A percentile compares a stretch with the other conserved stretches of the same genome.
Conservation (phyloP, 1,140 invertebrate species). For the Leptinotarsa undecemlineata region DNA sequence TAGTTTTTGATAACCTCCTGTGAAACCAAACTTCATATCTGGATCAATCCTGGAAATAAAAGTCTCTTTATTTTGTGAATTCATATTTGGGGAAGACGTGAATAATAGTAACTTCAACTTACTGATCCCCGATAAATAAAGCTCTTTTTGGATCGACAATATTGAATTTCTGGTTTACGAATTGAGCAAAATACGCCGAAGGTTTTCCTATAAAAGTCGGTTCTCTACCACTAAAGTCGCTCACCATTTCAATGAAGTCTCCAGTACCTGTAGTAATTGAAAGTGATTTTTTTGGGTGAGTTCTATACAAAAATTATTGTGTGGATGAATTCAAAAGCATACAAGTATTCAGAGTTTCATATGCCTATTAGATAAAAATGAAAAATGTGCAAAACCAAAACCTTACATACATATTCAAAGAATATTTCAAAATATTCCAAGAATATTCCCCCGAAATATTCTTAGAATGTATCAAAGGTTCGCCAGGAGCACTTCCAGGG, state of each 20-base stretch:
- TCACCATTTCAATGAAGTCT: conserved; percentile 15
- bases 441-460: no score
- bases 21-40: conserved; percentile 48
- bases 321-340: no score
- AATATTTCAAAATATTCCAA: no score
- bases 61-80: not conserved
- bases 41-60: conserved; percentile 40
- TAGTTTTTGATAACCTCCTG: conserved; percentile 46
- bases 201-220: conserved; percentile 45
- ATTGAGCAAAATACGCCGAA: conserved; percentile 33
- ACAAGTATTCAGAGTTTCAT: no score
- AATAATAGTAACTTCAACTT: conserved; percentile 32
- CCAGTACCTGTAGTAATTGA: not conserved
- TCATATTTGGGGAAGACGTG: not conserved
- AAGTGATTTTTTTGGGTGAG: no score
- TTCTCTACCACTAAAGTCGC: conserved; percentile 34
- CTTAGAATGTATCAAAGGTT: no score
- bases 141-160: conserved; percentile 31
- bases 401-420: no score
- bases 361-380: no score
- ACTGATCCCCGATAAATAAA: conserved; percentile 47
- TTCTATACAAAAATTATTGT: no score
- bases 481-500: no score
- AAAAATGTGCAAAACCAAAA: no score
- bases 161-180: conserved; percentile 36